phyloP scores from a whole-genome alignment of 2,113 vertebrate species.

The Spizaetus ornatus region DNA sequence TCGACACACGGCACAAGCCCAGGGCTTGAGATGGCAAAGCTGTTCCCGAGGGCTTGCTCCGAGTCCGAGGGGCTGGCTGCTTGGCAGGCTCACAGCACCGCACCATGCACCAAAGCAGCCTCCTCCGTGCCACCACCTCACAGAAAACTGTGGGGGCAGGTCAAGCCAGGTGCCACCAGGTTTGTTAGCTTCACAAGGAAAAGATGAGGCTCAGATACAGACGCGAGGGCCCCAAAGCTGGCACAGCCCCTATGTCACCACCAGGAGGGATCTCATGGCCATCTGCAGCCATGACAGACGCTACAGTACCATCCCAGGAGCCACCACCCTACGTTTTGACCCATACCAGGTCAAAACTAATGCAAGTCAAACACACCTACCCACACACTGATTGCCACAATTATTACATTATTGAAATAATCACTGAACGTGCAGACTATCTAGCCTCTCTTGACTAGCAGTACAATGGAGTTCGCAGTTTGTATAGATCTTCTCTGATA shows the following conservation, averaged over 20 bases:
- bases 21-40: neutral
- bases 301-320: neutral
- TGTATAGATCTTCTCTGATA: neutral
- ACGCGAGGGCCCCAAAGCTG: neutral
- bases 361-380: neutral
- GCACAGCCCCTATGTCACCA: neutral
- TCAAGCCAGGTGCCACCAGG: neutral
- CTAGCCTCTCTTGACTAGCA: neutral
- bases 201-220: neutral
- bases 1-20: neutral
- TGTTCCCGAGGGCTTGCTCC: fast-evolving
- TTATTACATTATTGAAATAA: neutral
- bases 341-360: neutral
- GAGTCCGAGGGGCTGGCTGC: neutral
- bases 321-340: neutral
- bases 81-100: neutral
- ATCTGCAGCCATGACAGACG: neutral
- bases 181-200: neutral
- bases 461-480: neutral
- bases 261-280: neutral
- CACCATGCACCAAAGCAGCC: fast-evolving
- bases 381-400: neutral
- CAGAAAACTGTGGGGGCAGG: neutral
- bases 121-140: too few relatives aligned
- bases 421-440: neutral